These are phyloP conservation scores for Rhadina sibilatrix DNA, from an alignment of 2,113 vertebrate genomes.

Conservation along the genomic window DNA sequence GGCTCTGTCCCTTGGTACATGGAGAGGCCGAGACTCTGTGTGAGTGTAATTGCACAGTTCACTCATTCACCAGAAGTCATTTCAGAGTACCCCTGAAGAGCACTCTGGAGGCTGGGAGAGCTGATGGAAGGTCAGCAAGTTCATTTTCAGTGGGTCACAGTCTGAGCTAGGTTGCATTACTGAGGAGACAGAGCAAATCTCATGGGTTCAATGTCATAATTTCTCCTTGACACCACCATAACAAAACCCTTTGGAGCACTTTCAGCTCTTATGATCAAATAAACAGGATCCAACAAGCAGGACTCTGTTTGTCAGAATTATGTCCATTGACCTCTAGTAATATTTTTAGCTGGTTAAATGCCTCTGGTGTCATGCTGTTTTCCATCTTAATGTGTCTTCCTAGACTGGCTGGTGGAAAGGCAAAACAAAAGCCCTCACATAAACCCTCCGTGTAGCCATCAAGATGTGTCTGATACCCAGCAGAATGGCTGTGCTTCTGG, in stretches of 20 bases:
- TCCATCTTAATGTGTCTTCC: not conserved
- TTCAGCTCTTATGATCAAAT: not conserved
- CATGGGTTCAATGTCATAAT: not conserved
- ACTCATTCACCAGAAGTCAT: not conserved
- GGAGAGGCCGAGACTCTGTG: not conserved
- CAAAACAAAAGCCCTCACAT: conserved; percentile 43
- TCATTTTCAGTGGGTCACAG: not conserved
- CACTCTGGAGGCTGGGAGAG: not conserved
- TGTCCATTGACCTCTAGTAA: not conserved
- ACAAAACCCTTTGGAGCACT: not conserved
- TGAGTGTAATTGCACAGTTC: not conserved
- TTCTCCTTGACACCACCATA: not conserved
- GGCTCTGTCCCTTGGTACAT: not conserved
- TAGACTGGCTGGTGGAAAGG: not conserved
- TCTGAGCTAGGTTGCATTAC: not conserved
- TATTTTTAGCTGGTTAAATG: conserved; percentile 53
- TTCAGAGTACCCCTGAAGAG: not conserved
- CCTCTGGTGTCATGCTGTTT: not conserved
- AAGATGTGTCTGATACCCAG: not conserved
- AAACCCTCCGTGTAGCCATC: not conserved
- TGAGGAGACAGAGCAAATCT: not conserved
- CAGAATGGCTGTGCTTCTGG: not conserved
- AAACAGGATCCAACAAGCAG: not conserved
- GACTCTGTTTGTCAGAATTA: not conserved
- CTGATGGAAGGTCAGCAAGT: conserved; percentile 47